Base-by-base conservation (phyloP, 2,888 invertebrate genomes). In the Caenorhabditis sp. region DNA sequence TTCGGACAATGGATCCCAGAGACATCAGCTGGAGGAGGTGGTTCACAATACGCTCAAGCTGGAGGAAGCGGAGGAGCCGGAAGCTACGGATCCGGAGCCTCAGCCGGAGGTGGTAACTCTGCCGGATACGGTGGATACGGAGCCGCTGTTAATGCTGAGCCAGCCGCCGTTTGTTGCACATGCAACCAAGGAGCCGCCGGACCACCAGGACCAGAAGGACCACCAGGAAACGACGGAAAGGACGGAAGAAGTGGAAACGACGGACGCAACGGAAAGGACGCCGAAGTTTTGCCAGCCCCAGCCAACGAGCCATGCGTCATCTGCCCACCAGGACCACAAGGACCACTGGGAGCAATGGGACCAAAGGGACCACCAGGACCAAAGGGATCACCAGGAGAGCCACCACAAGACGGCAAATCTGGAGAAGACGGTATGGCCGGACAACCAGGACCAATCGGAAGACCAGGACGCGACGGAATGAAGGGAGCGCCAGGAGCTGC, bases 281-380 rank as follows among this genome's bases (percentile, higher is more conserved):
- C 82, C 27, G 82, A 81, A 56, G 74, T 83, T 7, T 75, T 82
- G 10, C 81, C 80, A 56, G 82, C 82, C 21, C 80, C 83, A 59
- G 69, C 79, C 4, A 70, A 66, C 17, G 81, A 81, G 67, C 84
- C 84, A 23, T 84, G 85, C 76, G 80, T 85, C 72, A 84, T 84
- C 67, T 85, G 85, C 75, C 85, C 85, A 49, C 74, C 79, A n/a
- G 85, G 85, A 75, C 81, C 85, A 31, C 76, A 84, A 53, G 85
- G 83, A 66, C 80, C 84, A 49, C 74, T 78, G 70, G 83, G 78
- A 74, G 63, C 73, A 12, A 80, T 78, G 80, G 80, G 82, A 70
- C 82, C 85, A 57, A 83, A 81, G 77, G 86, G 86, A 78, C 82
- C 83, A 52, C 83, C 84, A 64, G 86, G 86, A 74, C 85, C 85